A percentile compares a stretch with the other conserved stretches of the same genome.
phyloP scores from a whole-genome alignment of 2,113 vertebrate genomes.

The Carassius carassius region DNA sequence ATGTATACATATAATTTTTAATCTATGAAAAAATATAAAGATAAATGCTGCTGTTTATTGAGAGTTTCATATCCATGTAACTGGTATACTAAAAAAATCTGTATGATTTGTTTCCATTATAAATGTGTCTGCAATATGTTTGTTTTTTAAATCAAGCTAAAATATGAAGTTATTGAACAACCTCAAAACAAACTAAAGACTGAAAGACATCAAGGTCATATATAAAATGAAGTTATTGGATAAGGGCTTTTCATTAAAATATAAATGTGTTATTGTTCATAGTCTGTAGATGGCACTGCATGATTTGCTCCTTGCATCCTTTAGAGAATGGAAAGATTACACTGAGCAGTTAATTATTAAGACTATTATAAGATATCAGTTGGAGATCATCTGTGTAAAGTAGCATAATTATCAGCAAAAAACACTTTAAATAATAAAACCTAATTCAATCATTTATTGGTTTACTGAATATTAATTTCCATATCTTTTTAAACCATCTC shows the following conservation, averaged over 20 bases:
- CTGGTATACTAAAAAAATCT: neutral
- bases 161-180: neutral
- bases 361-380: neutral
- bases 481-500: neutral
- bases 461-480: neutral
- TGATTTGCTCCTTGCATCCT: constrained; percentile 13
- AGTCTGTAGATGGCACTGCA: neutral
- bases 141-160: neutral
- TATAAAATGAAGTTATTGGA: neutral
- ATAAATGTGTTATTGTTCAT: neutral
- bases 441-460: neutral
- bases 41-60: neutral
- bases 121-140: neutral
- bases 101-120: neutral
- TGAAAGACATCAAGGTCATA: neutral
- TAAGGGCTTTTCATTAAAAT: neutral
- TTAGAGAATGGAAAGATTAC: neutral
- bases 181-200: neutral
- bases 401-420: neutral
- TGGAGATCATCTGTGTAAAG: neutral
- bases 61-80: neutral
- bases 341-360: neutral
- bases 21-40: neutral
- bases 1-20: too few relatives aligned
- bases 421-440: neutral